Base-by-base conservation (phyloP, 2,888 invertebrate genomes). In the Stenolophus ochropezus region DNA sequence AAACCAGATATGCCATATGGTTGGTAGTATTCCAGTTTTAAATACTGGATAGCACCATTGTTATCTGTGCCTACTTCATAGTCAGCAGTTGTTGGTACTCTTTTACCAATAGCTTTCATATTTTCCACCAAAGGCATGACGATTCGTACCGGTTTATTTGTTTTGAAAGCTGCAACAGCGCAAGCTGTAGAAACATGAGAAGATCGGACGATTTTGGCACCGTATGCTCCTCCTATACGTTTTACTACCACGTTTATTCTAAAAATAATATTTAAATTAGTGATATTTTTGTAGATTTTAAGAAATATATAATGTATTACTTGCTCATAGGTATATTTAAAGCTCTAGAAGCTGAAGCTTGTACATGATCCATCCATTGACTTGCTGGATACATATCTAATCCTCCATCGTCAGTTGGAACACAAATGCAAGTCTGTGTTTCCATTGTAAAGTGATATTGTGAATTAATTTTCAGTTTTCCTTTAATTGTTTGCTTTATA, bases 151-250 rank as follows among this genome's bases (percentile, higher is more conserved):
- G 96, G 94, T 20, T 90, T 86, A 86, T 91, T 90, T 61, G 92
- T 87, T 49, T 91, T 90, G 83, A 92, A 87, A 0, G 94, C 92
- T 0, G 93, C 95, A 4, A 96, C 86, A 0, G 94, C 93, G 83
- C 94, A 92, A 0, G 94, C 93, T 18, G 92, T 90, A 0, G 93
- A 91, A 0, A 93, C 87, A 5, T 91, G 89, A 11, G 90, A 88
- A 4, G 91, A 88, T 4, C 96, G 91, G 0, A 92, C 91, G 74
- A 96, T 93, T 88, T 97, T 97, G 0, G 91, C 92, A 0, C 97
- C 97, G 86, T 94, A 97, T 0, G 90, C 95, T 8, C 97, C 97
- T 1, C 97, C 97, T 1, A 96, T 84, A 51, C 96, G 92, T 3
- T 93, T 91, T 0, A 96, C 94, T 56, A 90, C 89, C 0, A 96